Evolutionary conservation across 35 echinoderm and acorn worm species (phyloP).

Genomic region (Nesometra sesokonis): DNA sequence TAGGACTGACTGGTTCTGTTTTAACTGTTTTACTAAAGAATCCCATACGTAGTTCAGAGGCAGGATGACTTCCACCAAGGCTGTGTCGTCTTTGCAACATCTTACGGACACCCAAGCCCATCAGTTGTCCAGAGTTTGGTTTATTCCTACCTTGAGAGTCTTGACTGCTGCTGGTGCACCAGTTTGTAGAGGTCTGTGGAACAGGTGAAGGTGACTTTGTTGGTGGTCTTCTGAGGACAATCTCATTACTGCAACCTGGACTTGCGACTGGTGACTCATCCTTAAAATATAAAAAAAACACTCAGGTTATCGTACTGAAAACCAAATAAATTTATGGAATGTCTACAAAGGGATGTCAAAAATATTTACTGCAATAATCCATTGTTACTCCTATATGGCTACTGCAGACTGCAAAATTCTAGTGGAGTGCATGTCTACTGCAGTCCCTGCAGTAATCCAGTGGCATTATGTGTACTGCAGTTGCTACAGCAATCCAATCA

Average conservation of each 20-base stretch:
- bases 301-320: no score
- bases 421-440: no score
- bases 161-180: neutral
- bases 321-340: no score
- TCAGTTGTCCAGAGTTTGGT: neutral
- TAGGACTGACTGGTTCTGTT: neutral
- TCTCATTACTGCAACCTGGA: neutral
- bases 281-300: neutral
- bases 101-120: neutral
- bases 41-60: neutral
- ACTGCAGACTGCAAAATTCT: no score
- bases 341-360: no score
- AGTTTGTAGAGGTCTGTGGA: neutral
- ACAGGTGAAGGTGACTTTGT: neutral
- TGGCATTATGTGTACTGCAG: no score
- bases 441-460: no score
- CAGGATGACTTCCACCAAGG: neutral
- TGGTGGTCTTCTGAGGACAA: neutral
- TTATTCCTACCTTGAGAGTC: neutral
- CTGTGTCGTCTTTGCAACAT: neutral
- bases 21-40: neutral
- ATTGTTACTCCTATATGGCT: no score
- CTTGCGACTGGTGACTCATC: neutral
- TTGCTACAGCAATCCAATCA: no score
- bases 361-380: no score